Conservation (phyloP, 2,888 invertebrate species). For the Drosophila suboccidentalis region DNA sequence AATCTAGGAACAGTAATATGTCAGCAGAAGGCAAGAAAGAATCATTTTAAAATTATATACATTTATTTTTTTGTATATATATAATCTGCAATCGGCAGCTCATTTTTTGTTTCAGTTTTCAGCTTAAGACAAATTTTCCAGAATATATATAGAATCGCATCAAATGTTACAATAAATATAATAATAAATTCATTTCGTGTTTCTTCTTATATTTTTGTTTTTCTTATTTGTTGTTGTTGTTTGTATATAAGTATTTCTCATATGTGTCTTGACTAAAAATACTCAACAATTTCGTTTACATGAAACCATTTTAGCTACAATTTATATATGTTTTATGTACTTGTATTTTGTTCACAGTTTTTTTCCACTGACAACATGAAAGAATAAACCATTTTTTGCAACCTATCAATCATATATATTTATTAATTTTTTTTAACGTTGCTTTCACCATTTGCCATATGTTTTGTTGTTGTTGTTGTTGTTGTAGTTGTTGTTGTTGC, state of each 20-base stretch:
- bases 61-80: constrained; percentile 5
- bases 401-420: constrained; percentile 33
- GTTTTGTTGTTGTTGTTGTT: constrained; percentile 52
- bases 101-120: constrained; percentile 5
- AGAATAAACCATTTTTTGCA: constrained; percentile 59
- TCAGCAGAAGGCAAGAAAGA: constrained; percentile 66
- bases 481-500: constrained; percentile 33
- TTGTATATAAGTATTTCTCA: constrained; percentile 27
- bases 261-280: constrained; percentile 80
- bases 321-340: constrained; percentile 60
- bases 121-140: constrained; percentile 22
- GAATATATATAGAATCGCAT: constrained; percentile 9
- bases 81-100: constrained; percentile 27
- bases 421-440: constrained; percentile 33
- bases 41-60: not conserved
- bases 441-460: constrained; percentile 76
- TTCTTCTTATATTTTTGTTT: constrained; percentile 2
- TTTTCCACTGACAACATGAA: constrained; percentile 39
- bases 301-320: constrained; percentile 85
- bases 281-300: constrained; percentile 85
- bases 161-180: constrained; percentile 25
- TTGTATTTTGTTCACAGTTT: constrained; percentile 34
- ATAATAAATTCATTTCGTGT: constrained; percentile 47
- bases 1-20: constrained; percentile 32
- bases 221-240: not conserved